Evolutionary conservation across 1,140 invertebrate species (phyloP), one percentile per base, ranked within the genome.

Genomic region (Euura saliciscinereae): DNA sequence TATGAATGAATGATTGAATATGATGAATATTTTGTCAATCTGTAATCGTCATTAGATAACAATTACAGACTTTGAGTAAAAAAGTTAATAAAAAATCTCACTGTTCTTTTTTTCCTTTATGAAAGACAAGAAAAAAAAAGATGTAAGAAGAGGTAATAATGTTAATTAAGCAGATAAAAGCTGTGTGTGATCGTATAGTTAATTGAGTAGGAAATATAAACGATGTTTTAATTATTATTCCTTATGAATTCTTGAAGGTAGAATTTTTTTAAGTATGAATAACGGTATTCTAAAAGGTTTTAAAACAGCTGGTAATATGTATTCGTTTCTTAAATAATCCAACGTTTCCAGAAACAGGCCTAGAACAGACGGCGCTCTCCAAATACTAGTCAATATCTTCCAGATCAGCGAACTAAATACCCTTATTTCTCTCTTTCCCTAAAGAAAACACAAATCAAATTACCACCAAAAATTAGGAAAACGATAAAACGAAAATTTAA

Each of bases 231-330:
- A 28, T 28, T 28, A 28, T 66, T 51, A 72, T 45, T 77, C 76
- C 73, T 76, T 77, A 68, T 68, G 75, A 66, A 70, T 72, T 64
- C 28, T 71, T 42, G 44, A 71, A 45, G 72, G 73, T 42, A 73
- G 78, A 43, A 76, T 70, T 70, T 70, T 76, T 45, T 74, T 82
- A 64, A 90, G 74, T 72, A 90, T 77, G 59, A 89, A 83, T 73
- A 86, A 84, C 51, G 86, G 88, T 80, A 88, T 79, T 73, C 78
- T 83, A 66, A 87, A 78, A 28, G 85, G 84, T 77, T 82, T 86
- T 66, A 83, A 78, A 42, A 86, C 43, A 11, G 84, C 78, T 64
- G 86, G 85, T 71, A 88, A 71, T 44, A 88, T 73, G 73, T 78
- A 82, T 44, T 80, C 78, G 71, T 83, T 84, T 83, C 84, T 88